Percentiles rank a stretch among this genome's conserved stretches.
These are phyloP conservation scores for Marronus borbonicus DNA, from an alignment of 2,888 invertebrate species.

Conservation along the genomic window DNA sequence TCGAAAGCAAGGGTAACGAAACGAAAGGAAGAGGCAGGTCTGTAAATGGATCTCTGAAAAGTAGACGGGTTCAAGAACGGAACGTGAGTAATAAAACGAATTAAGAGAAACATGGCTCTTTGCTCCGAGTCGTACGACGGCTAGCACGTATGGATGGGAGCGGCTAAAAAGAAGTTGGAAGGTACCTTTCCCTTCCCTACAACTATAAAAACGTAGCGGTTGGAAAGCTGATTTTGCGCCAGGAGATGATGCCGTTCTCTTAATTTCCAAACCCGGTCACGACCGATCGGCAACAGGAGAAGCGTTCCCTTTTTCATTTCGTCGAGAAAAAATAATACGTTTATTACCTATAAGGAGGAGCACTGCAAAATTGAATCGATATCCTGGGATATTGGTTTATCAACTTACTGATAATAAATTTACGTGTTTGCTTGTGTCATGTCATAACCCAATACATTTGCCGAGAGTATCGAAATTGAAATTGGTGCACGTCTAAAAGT, in stretches of 20 bases:
- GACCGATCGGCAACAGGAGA: conserved; percentile 26
- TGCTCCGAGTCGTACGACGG: neutral
- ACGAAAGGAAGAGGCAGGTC: conserved; percentile 7
- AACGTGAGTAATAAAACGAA: conserved; percentile 46
- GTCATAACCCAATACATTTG: conserved; percentile 11
- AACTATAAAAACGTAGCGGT: conserved; percentile 33
- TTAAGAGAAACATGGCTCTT: conserved; percentile 38
- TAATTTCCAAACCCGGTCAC: conserved; percentile 39
- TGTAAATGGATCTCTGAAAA: conserved; percentile 42
- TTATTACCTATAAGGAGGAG: conserved; percentile 26
- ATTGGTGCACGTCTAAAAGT: neutral
- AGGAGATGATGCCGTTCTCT: conserved; percentile 25
- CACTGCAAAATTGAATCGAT: conserved; percentile 30
- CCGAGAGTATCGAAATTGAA: conserved; percentile 2
- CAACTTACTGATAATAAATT: conserved; percentile 37
- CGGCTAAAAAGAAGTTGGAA: neutral
- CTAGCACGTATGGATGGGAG: neutral
- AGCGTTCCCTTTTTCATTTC: conserved; percentile 5
- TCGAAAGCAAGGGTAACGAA: conserved; percentile 13
- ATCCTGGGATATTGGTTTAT: conserved; percentile 32
- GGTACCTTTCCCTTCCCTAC: neutral
- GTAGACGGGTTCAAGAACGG: conserved; percentile 37
- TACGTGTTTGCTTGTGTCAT: conserved; percentile 30
- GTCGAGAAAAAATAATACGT: conserved; percentile 23
- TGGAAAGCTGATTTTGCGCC: conserved; percentile 1